These are phyloP conservation scores for Trachops cirrhosus DNA, from an alignment of 2,797 vertebrate species.

Conservation along the genomic window DNA sequence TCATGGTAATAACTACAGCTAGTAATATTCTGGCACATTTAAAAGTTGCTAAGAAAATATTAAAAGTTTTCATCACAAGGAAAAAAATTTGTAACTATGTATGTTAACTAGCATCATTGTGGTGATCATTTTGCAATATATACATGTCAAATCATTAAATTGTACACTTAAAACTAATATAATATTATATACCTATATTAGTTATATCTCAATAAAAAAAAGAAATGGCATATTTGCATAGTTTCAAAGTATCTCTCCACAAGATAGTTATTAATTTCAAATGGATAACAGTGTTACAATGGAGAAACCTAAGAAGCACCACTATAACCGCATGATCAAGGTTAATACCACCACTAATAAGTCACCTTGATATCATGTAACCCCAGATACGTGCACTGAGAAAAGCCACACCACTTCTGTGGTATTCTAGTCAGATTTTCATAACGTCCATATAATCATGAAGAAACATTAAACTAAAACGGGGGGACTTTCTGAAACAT, in stretches of 20 bases:
- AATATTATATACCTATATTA: neutral
- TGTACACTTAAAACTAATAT: neutral
- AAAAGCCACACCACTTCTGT: neutral
- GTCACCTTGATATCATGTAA: too few relatives aligned
- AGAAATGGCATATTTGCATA: neutral
- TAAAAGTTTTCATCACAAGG: too few relatives aligned
- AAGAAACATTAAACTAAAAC: neutral
- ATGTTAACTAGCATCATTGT: too few relatives aligned
- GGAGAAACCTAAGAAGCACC: neutral
- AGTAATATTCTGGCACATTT: neutral
- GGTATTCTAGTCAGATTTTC: neutral
- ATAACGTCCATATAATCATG: neutral
- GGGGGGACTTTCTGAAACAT: neutral
- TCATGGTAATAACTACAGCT: neutral
- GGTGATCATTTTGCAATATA: too few relatives aligned
- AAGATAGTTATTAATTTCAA: neutral
- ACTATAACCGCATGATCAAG: neutral
- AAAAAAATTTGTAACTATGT: too few relatives aligned
- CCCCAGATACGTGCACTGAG: neutral
- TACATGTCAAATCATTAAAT: neutral
- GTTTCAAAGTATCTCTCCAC: neutral
- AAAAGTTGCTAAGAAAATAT: neutral
- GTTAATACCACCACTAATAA: too few relatives aligned
- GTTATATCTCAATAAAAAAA: neutral
- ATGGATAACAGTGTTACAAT: neutral